These are phyloP conservation scores for Philereme transversata DNA, from an alignment of 2,888 invertebrate genomes.

Conservation along the genomic window DNA sequence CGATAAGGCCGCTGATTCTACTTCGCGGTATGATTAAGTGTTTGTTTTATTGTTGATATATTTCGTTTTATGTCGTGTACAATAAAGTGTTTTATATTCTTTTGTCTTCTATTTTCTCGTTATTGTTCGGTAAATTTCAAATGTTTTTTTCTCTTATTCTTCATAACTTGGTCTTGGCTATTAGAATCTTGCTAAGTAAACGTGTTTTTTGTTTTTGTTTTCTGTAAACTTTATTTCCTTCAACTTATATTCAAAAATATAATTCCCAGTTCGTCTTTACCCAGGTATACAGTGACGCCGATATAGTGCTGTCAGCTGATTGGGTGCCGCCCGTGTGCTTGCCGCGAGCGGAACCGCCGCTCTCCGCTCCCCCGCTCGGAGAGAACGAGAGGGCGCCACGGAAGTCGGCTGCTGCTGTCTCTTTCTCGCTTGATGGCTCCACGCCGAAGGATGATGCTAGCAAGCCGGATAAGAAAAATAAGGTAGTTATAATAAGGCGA, in stretches of 20 bases:
- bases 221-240: background rate
- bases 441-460: slow-evolving; percentile 79
- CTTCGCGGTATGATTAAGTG: no score
- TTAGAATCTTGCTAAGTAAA: background rate
- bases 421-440: slow-evolving; percentile 76
- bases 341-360: slow-evolving; percentile 87
- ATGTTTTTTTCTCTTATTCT: background rate
- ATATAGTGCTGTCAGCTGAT: slow-evolving; percentile 93
- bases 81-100: background rate
- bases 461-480: slow-evolving; percentile 88
- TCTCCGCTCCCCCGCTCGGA: slow-evolving; percentile 80
- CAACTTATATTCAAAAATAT: slow-evolving; percentile 15
- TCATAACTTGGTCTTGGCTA: background rate
- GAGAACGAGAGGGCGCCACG: slow-evolving; percentile 74
- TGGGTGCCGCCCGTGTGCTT: slow-evolving; percentile 94
- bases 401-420: slow-evolving; percentile 72
- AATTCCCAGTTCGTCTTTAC: slow-evolving; percentile 32
- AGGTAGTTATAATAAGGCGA: slow-evolving; percentile 74
- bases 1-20: no score
- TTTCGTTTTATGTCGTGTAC: no score
- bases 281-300: slow-evolving; percentile 92
- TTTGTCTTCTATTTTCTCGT: background rate
- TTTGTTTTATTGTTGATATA: no score
- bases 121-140: no score
- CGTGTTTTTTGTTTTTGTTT: slow-evolving; percentile 8